Percentiles rank a stretch among this genome's conserved stretches.
phyloP scores from a whole-genome alignment of 2,113 vertebrate genomes.

The Suricata suricatta region DNA sequence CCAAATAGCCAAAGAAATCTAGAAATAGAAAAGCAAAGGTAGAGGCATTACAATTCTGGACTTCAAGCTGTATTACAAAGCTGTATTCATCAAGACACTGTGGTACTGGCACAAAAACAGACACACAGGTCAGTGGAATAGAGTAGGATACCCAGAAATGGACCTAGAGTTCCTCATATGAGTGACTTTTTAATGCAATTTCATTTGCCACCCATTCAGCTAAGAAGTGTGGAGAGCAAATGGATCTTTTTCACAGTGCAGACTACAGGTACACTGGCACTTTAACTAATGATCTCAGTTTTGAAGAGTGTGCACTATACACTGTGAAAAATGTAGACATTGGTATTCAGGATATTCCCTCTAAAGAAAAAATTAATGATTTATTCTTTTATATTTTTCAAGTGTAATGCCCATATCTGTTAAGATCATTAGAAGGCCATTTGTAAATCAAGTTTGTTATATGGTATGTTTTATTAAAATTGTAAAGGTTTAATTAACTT shows the following conservation, averaged over 20 bases:
- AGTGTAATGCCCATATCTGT: neutral
- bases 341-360: neutral
- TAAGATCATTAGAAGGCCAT: neutral
- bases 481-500: constrained; percentile 14
- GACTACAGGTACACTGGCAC: neutral
- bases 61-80: neutral
- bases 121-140: neutral
- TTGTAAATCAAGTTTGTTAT: constrained; percentile 6
- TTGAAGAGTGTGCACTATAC: neutral
- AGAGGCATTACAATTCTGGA: neutral
- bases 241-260: neutral
- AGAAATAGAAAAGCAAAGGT: neutral
- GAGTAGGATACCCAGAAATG: neutral
- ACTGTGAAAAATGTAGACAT: neutral
- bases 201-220: neutral
- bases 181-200: neutral
- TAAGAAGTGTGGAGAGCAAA: neutral
- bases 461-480: constrained; percentile 13
- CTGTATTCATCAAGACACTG: neutral
- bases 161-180: neutral
- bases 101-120: neutral
- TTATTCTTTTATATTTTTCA: neutral
- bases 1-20: neutral
- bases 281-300: constrained; percentile 5
- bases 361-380: neutral